Percentiles rank a stretch among this genome's conserved stretches.
These are phyloP conservation scores for Mastomys natalensis DNA, from an alignment of 2,113 vertebrate genomes.

Conservation along the genomic window DNA sequence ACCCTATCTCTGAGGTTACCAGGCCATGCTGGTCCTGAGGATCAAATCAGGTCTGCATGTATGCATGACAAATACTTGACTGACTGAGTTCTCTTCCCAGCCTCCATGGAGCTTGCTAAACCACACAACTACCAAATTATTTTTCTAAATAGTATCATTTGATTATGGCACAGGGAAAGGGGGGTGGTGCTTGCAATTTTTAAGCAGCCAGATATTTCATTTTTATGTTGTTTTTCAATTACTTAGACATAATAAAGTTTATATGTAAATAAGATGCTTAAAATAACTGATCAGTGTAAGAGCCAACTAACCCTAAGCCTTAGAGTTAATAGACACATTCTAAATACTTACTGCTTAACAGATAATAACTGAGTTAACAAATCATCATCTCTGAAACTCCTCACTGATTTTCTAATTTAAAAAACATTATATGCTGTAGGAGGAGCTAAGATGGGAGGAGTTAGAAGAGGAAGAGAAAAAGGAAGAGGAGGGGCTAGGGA, in stretches of 20 bases:
- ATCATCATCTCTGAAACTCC: not conserved
- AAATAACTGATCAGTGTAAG: slow-evolving; percentile 1
- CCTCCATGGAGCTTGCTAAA: not conserved
- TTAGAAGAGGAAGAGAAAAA: too few relatives aligned
- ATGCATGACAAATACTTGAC: not conserved
- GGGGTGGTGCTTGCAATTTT: not conserved
- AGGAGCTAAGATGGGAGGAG: too few relatives aligned
- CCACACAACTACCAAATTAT: slow-evolving; percentile 51
- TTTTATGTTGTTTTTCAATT: slow-evolving; percentile 34
- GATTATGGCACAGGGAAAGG: not conserved
- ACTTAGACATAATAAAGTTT: not conserved
- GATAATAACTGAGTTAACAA: not conserved
- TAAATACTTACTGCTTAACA: slow-evolving; percentile 77
- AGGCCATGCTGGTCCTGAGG: not conserved
- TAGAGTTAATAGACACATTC: not conserved
- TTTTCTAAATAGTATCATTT: slow-evolving; percentile 84
- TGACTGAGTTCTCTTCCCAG: not conserved
- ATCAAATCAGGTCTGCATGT: not conserved
- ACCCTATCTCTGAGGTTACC: not conserved
- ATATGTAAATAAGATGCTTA: not conserved
- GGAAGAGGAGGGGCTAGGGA: too few relatives aligned
- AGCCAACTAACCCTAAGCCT: not conserved
- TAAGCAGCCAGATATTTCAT: not conserved
- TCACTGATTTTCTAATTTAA: not conserved
- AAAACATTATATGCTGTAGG: not conserved